A percentile compares a stretch with the other conserved stretches of the same genome.
These are phyloP conservation scores for Athripsodes cinereus DNA, from an alignment of 2,888 invertebrate genomes.

Conservation along the genomic window DNA sequence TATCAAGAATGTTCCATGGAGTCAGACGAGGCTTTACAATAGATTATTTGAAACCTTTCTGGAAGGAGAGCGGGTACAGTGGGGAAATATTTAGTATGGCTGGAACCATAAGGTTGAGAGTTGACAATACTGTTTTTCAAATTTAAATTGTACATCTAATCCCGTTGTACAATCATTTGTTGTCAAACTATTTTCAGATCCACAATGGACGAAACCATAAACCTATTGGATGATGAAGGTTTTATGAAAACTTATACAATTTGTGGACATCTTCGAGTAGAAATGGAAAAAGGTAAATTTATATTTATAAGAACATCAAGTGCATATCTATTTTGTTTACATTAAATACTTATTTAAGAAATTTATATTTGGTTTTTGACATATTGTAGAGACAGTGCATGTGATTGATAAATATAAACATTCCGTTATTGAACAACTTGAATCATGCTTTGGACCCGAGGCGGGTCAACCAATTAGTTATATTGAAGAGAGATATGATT, in stretches of 20 bases:
- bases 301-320: too few species aligned
- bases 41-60: constrained; percentile 41
- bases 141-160: too few species aligned
- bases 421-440: constrained; percentile 38
- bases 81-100: constrained; percentile 44
- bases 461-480: constrained; percentile 38
- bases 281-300: not conserved
- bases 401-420: not conserved
- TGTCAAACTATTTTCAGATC: not conserved
- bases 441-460: constrained; percentile 38
- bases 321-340: too few species aligned
- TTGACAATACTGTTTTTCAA: not conserved
- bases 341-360: not conserved
- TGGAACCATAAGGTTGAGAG: constrained; percentile 36
- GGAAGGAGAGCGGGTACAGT: constrained; percentile 40
- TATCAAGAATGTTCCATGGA: constrained; percentile 34
- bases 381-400: not conserved
- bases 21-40: constrained; percentile 37
- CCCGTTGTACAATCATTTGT: too few species aligned
- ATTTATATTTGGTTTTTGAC: not conserved
- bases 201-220: not conserved
- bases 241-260: not conserved
- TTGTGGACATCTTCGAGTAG: not conserved
- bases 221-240: not conserved
- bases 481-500: constrained; percentile 36